phyloP scores from a whole-genome alignment of 2,888 invertebrate species.

The Uloborus plumipes region DNA sequence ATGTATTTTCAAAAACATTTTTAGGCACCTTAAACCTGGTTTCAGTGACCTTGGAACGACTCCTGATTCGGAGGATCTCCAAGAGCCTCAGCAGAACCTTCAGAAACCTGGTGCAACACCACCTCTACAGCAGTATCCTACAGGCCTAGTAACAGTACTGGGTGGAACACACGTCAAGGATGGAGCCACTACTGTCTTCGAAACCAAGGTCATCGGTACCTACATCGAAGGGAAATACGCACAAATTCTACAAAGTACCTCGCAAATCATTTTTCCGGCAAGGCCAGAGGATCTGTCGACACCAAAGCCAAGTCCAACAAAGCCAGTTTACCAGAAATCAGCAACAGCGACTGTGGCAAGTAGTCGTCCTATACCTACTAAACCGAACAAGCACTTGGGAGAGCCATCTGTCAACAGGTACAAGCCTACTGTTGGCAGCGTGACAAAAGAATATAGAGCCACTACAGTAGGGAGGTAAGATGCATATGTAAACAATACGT shows the following conservation, averaged over 20 bases:
- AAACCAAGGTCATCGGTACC: constrained; percentile 90
- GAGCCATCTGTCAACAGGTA: constrained; percentile 15
- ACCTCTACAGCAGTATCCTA: constrained; percentile 73
- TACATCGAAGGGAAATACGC: constrained; percentile 84
- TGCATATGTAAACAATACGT: no score
- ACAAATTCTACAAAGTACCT: constrained; percentile 86
- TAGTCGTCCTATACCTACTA: constrained; percentile 43
- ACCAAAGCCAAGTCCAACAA: constrained; percentile 32
- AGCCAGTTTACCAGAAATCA: constrained; percentile 26
- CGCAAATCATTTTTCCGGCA: constrained; percentile 73
- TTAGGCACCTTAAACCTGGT: constrained; percentile 48
- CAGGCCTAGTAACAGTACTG: constrained; percentile 85
- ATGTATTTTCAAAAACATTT: no score
- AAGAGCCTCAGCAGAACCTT: constrained; percentile 36
- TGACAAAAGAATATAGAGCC: constrained; percentile 35
- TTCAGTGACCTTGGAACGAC: constrained; percentile 44
- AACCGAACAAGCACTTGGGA: constrained; percentile 20
- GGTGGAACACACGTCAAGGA: constrained; percentile 87
- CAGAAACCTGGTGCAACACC: constrained; percentile 42
- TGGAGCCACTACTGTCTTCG: constrained; percentile 86
- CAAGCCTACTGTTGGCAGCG: constrained; percentile 10
- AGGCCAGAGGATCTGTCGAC: constrained; percentile 28
- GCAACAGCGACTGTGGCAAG: constrained; percentile 33
- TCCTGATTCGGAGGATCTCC: constrained; percentile 29
- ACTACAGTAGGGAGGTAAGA: constrained; percentile 45